Percentiles rank a stretch among this genome's conserved stretches.
Evolutionary conservation across 2,113 vertebrate genomes (phyloP).

Genomic region (Dipodomys spectabilis): DNA sequence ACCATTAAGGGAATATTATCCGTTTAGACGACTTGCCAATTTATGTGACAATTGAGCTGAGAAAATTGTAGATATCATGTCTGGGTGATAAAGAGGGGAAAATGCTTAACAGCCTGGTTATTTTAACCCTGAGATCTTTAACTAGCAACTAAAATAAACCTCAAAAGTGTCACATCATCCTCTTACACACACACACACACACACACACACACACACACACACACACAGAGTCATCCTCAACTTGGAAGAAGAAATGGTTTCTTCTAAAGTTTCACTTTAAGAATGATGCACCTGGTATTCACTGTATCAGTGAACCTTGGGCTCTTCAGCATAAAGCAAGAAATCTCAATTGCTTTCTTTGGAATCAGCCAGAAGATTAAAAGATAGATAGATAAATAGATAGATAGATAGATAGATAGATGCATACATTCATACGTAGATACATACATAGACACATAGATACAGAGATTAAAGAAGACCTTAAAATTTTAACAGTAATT

Average conservation of each 20-base stretch:
- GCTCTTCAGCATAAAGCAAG: slow-evolving; percentile 1
- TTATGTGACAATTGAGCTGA: slow-evolving; percentile 77
- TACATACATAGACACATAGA: background rate
- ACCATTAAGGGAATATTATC: slow-evolving; percentile 75
- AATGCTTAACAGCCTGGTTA: slow-evolving; percentile 61
- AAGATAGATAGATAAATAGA: background rate
- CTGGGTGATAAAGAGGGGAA: slow-evolving; percentile 46
- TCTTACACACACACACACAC: background rate
- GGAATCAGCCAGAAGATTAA: background rate
- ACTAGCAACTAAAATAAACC: slow-evolving; percentile 65
- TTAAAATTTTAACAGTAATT: slow-evolving; percentile 23
- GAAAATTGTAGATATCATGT: slow-evolving; percentile 70
- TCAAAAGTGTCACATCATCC: slow-evolving; percentile 74
- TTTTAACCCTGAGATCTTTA: slow-evolving; percentile 60
- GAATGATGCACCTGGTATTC: slow-evolving; percentile 54
- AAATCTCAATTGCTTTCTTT: slow-evolving; percentile 48
- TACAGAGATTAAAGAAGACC: background rate
- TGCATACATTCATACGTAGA: too few species aligned
- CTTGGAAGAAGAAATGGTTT: slow-evolving; percentile 63
- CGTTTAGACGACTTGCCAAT: slow-evolving; percentile 74
- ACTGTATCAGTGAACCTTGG: slow-evolving; percentile 56
- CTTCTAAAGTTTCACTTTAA: slow-evolving; percentile 69
- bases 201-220: background rate
- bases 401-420: too few species aligned
- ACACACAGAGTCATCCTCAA: slow-evolving; percentile 14